Conservation (phyloP, 2,797 vertebrate genomes). For the Rhincodon typus region DNA sequence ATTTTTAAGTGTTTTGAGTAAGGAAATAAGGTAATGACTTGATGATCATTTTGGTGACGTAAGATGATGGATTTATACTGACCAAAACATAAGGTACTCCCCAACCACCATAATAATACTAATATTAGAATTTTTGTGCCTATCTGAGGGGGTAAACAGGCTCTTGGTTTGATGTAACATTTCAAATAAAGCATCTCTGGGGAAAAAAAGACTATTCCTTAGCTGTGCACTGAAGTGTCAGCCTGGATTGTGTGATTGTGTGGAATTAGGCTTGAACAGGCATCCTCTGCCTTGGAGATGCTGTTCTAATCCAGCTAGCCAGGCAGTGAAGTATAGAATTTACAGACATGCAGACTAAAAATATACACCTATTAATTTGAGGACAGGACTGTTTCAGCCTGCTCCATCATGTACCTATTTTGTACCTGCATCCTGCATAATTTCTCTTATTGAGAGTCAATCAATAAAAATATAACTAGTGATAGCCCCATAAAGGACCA, state of each 20-base stretch:
- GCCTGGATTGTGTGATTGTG: neutral
- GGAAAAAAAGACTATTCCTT: neutral
- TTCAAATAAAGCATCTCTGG: neutral
- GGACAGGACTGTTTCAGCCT: neutral
- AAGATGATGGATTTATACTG: neutral
- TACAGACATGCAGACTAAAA: neutral
- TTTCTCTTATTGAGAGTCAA: too few relatives aligned
- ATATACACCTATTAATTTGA: neutral
- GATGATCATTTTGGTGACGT: neutral
- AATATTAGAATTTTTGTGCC: neutral
- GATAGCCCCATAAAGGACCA: too few relatives aligned
- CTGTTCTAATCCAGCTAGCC: neutral
- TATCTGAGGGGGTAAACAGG: neutral
- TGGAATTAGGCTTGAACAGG: neutral
- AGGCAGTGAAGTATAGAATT: neutral
- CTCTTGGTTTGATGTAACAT: neutral
- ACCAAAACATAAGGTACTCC: neutral
- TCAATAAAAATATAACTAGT: too few relatives aligned
- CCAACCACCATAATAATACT: neutral
- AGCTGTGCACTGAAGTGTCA: neutral
- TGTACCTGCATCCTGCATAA: neutral
- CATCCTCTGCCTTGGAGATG: neutral
- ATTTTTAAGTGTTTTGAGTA: neutral
- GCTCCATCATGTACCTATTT: neutral
- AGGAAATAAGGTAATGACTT: neutral